These are phyloP conservation scores for Montipora capricornis DNA, from an alignment of 64 coral and sea anemone genomes.

Conservation along the genomic window DNA sequence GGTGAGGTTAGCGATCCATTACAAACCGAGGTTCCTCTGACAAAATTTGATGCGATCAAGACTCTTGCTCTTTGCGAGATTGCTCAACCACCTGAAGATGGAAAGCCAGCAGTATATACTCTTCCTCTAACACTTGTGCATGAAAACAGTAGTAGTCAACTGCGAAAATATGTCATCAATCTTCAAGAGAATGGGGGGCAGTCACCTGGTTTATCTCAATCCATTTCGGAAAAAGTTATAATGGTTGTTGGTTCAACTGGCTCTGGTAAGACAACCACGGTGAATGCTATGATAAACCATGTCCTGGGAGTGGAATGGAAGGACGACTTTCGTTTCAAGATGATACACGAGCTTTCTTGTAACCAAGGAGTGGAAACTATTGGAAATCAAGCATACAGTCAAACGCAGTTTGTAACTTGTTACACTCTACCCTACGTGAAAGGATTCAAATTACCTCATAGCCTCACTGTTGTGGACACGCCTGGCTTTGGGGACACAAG, in stretches of 20 bases:
- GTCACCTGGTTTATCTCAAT: not conserved
- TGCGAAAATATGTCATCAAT: conserved; percentile 8
- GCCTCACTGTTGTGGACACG: conserved; percentile 43
- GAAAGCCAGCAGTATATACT: conserved; percentile 23
- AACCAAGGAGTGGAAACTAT: conserved; percentile 45
- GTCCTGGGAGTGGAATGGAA: conserved; percentile 54
- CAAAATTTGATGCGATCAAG: conserved; percentile 9
- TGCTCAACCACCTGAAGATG: conserved; percentile 7
- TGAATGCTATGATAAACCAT: conserved; percentile 69
- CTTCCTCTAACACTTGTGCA: conserved; percentile 33
- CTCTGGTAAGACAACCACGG: conserved; percentile 39
- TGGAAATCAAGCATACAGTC: conserved; percentile 49
- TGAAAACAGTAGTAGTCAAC: conserved; percentile 2
- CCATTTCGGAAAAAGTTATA: conserved; percentile 47
- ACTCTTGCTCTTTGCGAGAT: conserved; percentile 2
- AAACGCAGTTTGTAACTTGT: conserved; percentile 57
- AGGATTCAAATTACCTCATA: conserved; percentile 52
- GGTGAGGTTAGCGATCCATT: not conserved
- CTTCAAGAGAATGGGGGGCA: not conserved
- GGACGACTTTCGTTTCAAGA: conserved; percentile 58
- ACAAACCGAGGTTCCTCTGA: not conserved
- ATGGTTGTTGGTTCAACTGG: conserved; percentile 58
- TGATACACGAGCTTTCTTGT: conserved; percentile 62
- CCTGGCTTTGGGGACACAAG: conserved; percentile 3
- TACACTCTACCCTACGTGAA: conserved; percentile 48